A percentile compares a stretch with the other conserved stretches of the same genome.
Conservation (phyloP, 2,888 invertebrate species). For the Lordiphosa andalusiaca region DNA sequence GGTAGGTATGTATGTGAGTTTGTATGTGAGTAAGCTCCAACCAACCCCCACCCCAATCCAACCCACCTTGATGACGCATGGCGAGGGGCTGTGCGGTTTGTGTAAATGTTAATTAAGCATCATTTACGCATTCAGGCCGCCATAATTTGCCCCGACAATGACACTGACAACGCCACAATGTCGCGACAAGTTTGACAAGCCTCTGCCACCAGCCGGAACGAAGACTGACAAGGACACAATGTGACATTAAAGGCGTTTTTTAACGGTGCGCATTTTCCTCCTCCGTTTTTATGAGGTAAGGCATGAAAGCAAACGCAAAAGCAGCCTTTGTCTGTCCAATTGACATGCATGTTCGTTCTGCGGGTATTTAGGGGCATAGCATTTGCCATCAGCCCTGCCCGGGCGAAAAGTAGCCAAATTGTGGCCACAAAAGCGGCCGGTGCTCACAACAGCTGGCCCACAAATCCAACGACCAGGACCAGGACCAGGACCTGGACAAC, state of each 20-base stretch:
- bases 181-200: conserved; percentile 68
- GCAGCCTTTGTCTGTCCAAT: conserved; percentile 30
- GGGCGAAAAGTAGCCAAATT: conserved; percentile 30
- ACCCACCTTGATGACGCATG: too few species aligned
- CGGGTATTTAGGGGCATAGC: conserved; percentile 41
- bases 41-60: too few species aligned
- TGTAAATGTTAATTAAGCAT: conserved; percentile 71
- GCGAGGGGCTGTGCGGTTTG: conserved; percentile 21
- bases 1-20: background rate
- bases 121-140: conserved; percentile 71
- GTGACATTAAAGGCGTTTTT: conserved; percentile 38
- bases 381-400: background rate
- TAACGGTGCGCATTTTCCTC: conserved; percentile 14
- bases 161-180: conserved; percentile 57
- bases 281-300: conserved; percentile 8
- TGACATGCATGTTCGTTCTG: background rate
- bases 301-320: conserved; percentile 20
- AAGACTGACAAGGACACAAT: conserved; percentile 23
- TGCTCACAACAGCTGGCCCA: conserved; percentile 54
- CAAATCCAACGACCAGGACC: conserved; percentile 17
- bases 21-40: too few species aligned
- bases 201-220: conserved; percentile 32
- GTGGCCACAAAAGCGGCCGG: conserved; percentile 63
- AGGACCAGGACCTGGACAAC: conserved; percentile 13
- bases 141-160: conserved; percentile 63